Base-by-base conservation (phyloP, 2,797 vertebrate species). In the Otolemur crassicaudatus region DNA sequence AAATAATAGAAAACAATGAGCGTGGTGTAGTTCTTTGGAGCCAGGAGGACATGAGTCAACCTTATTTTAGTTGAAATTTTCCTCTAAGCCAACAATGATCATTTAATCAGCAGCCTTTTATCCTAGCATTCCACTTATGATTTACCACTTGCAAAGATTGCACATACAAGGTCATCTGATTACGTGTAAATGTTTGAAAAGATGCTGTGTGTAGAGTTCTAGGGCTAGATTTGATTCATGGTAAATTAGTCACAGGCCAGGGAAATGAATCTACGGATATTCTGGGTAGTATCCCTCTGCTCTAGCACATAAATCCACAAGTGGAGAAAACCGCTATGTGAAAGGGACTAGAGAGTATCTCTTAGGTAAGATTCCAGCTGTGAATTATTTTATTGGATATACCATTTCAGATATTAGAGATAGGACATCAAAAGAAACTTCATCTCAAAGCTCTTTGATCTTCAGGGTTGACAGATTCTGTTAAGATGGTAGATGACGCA, bases 141-240 rank as follows among this genome's bases (percentile, higher is more conserved):
- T 92, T 89, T 91, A 87, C 95, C 82, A 5, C 80, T 90, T 92
- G 40, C 61, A 90, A 23, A 73, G n/a, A 23, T 90, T 17, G 69
- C 56, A 75, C 12, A 73, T 77, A 73, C 3, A 92, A 72, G 29
- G 19, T 75, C 25, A 83, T 81, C 34, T 87, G 29, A 70, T 92
- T 23, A 82, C 63, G 88, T 80, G 25, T 83, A 91, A 94, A n/a
- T 93, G 22, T 94, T 79, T 94, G 17, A 72, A 73, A 72, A 75
- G 83, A 49, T 87, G 13, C 0, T 86, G 12, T 81, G 20, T 81
- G 11, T 94, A 23, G 14, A 83, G 19, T 81, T 40, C 9, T 94
- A 58, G 22, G 20, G 58, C 94, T 83, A 49, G 34, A 87, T 29
- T 27, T 23, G 13, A n/a, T 56, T 87, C 49, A 7, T 63, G 25